A percentile compares a stretch with the other conserved stretches of the same genome.
Evolutionary conservation across 2,113 vertebrate genomes (phyloP).

Genomic region (Leucoraja erinaceus): DNA sequence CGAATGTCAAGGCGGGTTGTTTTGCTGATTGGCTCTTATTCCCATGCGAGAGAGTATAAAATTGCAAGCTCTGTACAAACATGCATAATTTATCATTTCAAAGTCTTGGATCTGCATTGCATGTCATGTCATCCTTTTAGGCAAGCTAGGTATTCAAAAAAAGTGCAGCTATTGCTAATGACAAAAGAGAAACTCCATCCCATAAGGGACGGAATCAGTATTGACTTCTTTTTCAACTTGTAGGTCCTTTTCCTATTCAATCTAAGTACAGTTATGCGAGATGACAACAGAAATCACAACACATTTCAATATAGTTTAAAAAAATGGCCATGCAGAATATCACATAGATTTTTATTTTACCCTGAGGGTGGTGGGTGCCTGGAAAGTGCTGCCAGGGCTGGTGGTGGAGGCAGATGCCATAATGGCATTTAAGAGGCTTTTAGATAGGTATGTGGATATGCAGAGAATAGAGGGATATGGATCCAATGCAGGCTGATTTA

Average conservation of each 20-base stretch:
- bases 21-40: not conserved
- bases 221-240: not conserved
- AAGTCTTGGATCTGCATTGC: not conserved
- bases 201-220: not conserved
- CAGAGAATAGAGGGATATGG: too few relatives aligned
- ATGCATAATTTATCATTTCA: not conserved
- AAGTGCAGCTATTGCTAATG: not conserved
- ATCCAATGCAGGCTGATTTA: too few relatives aligned
- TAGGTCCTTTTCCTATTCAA: not conserved
- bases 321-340: not conserved
- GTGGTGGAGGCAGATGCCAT: too few relatives aligned
- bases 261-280: not conserved
- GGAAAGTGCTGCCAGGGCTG: too few relatives aligned
- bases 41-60: not conserved
- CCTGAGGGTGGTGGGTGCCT: too few relatives aligned
- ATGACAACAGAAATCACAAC: not conserved
- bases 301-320: too few relatives aligned
- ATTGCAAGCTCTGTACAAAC: not conserved
- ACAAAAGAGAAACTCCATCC: not conserved
- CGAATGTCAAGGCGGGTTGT: not conserved
- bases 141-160: not conserved
- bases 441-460: too few relatives aligned
- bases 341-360: not conserved
- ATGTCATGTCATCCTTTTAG: not conserved
- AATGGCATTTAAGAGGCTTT: too few relatives aligned